Evolutionary conservation across 2,888 invertebrate species (phyloP).

Genomic region (Parthenolecanium corni): DNA sequence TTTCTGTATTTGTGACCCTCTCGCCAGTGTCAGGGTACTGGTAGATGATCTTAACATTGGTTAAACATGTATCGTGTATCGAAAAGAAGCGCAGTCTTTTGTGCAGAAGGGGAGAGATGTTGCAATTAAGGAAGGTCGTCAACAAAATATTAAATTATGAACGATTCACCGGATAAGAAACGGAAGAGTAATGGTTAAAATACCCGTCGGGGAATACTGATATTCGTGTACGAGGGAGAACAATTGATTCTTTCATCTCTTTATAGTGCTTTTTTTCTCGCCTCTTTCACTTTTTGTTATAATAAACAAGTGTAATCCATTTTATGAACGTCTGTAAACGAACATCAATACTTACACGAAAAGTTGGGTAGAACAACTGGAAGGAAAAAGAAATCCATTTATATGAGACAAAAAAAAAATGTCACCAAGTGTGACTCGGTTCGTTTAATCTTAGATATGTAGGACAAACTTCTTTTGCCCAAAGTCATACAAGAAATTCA

Average conservation of each 20-base stretch:
- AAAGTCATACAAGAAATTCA: too few species aligned
- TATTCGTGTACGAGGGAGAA: slow-evolving; percentile 20
- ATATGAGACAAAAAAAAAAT: too few species aligned
- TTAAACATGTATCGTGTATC: slow-evolving; percentile 21
- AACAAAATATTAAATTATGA: slow-evolving; percentile 27
- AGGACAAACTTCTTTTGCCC: too few species aligned
- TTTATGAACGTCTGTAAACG: too few species aligned
- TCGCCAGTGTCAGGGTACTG: too few species aligned
- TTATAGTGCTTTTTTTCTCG: background rate
- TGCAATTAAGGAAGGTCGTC: slow-evolving; percentile 25
- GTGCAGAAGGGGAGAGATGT: slow-evolving; percentile 8
- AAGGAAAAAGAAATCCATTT: too few species aligned
- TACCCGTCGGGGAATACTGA: slow-evolving; percentile 15
- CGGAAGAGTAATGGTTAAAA: slow-evolving; percentile 27
- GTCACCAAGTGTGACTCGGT: too few species aligned
- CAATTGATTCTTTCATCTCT: background rate
- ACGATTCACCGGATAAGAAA: slow-evolving; percentile 24
- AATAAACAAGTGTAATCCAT: background rate
- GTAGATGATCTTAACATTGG: slow-evolving; percentile 7
- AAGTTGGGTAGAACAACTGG: too few species aligned
- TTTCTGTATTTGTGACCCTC: too few species aligned
- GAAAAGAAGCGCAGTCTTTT: background rate
- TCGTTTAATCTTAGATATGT: too few species aligned
- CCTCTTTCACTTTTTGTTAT: background rate
- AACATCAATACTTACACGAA: too few species aligned